Conservation (phyloP, 2,888 invertebrate genomes). For the Drosophila formosana region DNA sequence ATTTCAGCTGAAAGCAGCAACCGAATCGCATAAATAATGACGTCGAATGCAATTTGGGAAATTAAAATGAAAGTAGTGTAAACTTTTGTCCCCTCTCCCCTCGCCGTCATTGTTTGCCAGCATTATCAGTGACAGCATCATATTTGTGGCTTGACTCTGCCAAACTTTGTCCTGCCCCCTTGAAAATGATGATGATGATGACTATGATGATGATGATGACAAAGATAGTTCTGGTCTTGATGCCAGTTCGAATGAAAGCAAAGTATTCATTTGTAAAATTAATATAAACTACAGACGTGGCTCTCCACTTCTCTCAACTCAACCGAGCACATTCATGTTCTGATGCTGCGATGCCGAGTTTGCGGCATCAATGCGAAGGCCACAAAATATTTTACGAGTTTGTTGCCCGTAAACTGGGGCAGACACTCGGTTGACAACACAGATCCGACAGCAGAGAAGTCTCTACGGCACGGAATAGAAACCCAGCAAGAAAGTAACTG, state of each 20-base stretch:
- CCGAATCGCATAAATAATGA: constrained; percentile 55
- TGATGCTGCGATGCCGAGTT: constrained; percentile 2
- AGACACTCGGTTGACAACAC: no score
- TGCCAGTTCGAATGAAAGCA: constrained; percentile 24
- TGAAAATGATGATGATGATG: constrained; percentile 26
- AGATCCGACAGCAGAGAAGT: no score
- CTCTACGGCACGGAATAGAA: no score
- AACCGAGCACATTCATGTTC: constrained; percentile 12
- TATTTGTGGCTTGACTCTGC: constrained; percentile 53
- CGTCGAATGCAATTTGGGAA: constrained; percentile 68
- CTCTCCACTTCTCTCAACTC: constrained; percentile 1
- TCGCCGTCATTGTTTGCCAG: constrained; percentile 25
- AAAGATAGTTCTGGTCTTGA: neutral
- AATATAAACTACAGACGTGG: constrained; percentile 35
- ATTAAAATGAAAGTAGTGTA: constrained; percentile 66
- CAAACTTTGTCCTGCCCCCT: constrained; percentile 47
- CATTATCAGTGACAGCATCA: constrained; percentile 56
- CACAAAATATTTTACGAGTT: constrained; percentile 2
- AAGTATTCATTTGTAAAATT: constrained; percentile 56
- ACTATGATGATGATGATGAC: constrained; percentile 12
- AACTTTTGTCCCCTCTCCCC: constrained; percentile 30
- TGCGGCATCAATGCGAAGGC: constrained; percentile 10
- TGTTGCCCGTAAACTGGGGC: neutral
- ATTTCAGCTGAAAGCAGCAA: constrained; percentile 43
- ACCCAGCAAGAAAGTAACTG: no score